These are phyloP conservation scores for Chaenocephalus aceratus DNA, from an alignment of 2,113 vertebrate species.

Conservation along the genomic window DNA sequence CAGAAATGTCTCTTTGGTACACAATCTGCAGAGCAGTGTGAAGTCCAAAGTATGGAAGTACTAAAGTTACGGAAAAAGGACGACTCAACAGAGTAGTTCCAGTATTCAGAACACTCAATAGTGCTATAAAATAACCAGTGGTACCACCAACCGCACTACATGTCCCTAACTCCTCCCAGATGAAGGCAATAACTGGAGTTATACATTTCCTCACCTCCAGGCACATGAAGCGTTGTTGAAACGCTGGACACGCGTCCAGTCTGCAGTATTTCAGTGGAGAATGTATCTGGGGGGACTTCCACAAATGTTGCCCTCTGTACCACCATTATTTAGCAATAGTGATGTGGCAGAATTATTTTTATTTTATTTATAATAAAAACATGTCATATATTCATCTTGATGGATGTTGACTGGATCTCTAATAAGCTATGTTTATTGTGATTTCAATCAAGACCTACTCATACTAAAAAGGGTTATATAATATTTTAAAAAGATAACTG, in stretches of 20 bases:
- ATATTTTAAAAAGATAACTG: background rate
- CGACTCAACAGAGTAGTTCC: background rate
- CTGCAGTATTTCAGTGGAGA: background rate
- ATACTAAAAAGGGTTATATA: background rate
- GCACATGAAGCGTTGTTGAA: constrained; percentile 1
- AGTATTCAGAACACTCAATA: background rate
- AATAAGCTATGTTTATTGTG: background rate
- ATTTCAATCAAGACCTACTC: background rate
- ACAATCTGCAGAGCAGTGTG: background rate
- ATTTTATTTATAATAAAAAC: background rate
- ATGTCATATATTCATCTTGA: background rate
- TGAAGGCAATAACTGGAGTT: background rate
- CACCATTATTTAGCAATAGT: background rate
- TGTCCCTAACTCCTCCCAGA: background rate
- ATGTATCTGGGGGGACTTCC: background rate
- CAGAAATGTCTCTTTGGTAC: background rate
- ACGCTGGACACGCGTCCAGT: background rate
- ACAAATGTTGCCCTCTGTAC: background rate
- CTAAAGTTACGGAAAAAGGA: background rate
- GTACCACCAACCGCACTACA: background rate
- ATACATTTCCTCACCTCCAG: background rate
- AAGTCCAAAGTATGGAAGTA: background rate
- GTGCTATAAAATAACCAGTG: background rate
- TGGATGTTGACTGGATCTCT: background rate
- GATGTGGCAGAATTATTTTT: background rate